Percentiles rank a stretch among this genome's conserved stretches.
Evolutionary conservation across 2,888 invertebrate species (phyloP).

Genomic region (Phragmatobia fuliginosa): DNA sequence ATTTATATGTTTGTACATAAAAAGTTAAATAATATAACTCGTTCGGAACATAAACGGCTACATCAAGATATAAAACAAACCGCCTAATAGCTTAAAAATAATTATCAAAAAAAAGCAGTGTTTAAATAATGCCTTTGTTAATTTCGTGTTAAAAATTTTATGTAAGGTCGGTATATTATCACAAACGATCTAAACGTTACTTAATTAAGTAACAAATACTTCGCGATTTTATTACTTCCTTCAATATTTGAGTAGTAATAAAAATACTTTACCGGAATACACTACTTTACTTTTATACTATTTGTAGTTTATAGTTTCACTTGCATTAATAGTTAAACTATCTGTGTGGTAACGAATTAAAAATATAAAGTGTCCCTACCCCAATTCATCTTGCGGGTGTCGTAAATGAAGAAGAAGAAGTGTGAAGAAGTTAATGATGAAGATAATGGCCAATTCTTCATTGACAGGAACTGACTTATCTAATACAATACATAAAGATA

Average conservation of each 20-base stretch:
- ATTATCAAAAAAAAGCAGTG: not conserved
- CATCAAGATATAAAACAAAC: not conserved
- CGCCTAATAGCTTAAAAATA: not conserved
- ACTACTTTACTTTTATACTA: not conserved
- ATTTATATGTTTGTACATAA: not conserved
- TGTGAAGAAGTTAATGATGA: too few species aligned
- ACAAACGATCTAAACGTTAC: slow-evolving; percentile 24
- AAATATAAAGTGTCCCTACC: too few species aligned
- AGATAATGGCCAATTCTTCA: too few species aligned
- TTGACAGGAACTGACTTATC: too few species aligned
- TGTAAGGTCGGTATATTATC: slow-evolving; percentile 24
- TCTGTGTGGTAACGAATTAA: too few species aligned
- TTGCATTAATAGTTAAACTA: not conserved
- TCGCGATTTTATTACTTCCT: slow-evolving; percentile 32
- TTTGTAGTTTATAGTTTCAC: not conserved
- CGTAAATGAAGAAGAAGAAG: too few species aligned
- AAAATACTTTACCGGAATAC: slow-evolving; percentile 11
- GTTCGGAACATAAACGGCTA: not conserved
- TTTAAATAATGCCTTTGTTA: slow-evolving; percentile 28
- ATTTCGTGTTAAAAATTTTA: slow-evolving; percentile 10
- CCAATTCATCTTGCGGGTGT: too few species aligned
- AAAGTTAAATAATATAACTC: not conserved
- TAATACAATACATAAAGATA: too few species aligned
- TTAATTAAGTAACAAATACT: slow-evolving; percentile 24
- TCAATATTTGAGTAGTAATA: slow-evolving; percentile 8